Evolutionary conservation across 2,113 vertebrate species (phyloP), one percentile per base, ranked within the genome.

Genomic region (Tricholaema leucomelas): DNA sequence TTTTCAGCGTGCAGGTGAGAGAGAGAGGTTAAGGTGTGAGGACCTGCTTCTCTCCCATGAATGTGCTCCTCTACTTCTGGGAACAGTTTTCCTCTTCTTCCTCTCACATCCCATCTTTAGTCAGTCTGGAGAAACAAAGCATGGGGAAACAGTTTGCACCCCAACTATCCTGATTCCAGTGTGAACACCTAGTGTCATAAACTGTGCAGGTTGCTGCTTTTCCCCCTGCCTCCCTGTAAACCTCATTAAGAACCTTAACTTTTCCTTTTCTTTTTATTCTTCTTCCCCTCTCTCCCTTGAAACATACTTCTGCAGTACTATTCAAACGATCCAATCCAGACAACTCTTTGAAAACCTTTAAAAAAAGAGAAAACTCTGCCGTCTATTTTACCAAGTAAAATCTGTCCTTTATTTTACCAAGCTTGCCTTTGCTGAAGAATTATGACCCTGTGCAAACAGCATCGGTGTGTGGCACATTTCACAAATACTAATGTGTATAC

Each of bases 401-500:
- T 6, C 31, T 50, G 50, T 50, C 36, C 15, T 84, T 63, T 92
- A 23, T 81, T 88, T 96, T 85, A 87, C 35, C 71, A 64, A 79
- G 38, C 77, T 88, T 93, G 85, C 85, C 88, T 92, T 88, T 93
- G 78, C 78, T 91, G 89, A 93, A 80, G 89, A 96, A 87, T 93
- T 95, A 87, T 91, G 74, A 59, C 81, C 30, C 69, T 87, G 72
- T 72, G 79, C 91, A 89, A 96, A 93, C 46, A 93, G 87, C 81
- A 78, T 88, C 18, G 52, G 60, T 70, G 67, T 87, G 75, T 92
- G 89, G 87, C 72, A 71, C 30, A 18, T 95, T 97, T 97, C 87
- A 86, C 95, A 96, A 95, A 97, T 96, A 97, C 97, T 99, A 98
- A 99, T 97, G 88, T 98, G 95, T 91, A 92, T 94, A 91, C 96